Percentiles rank a stretch among this genome's conserved stretches.
Evolutionary conservation across 2,888 invertebrate species (phyloP).

Genomic region (Temnothorax unifasciatus): DNA sequence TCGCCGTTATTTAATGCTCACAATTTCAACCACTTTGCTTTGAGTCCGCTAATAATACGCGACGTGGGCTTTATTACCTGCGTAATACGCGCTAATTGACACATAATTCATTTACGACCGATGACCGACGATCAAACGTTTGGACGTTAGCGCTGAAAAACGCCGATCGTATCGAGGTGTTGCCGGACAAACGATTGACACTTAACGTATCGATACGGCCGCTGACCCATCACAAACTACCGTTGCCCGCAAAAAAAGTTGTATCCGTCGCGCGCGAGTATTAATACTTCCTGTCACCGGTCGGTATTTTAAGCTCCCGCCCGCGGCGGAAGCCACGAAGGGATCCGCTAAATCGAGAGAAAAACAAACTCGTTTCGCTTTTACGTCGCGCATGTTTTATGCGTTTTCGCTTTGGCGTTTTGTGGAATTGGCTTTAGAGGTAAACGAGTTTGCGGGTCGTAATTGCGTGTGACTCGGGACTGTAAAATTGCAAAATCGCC

Average conservation of each 20-base stretch:
- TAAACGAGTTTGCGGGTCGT: not conserved
- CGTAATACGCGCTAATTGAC: slow-evolving; percentile 26
- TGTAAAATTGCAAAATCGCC: not conserved
- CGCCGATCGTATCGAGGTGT: not conserved
- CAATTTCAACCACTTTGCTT: slow-evolving; percentile 43
- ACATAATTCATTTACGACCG: not conserved
- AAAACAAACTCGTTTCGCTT: slow-evolving; percentile 32
- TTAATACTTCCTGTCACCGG: not conserved
- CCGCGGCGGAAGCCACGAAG: not conserved
- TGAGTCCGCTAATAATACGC: slow-evolving; percentile 36
- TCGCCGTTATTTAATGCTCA: slow-evolving; percentile 36
- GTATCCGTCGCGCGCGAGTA: not conserved
- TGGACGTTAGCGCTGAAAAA: not conserved
- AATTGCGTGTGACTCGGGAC: not conserved
- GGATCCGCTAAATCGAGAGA: not conserved
- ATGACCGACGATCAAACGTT: not conserved
- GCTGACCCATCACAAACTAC: not conserved
- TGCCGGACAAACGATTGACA: not conserved
- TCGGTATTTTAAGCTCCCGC: not conserved
- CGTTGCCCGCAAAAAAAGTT: not conserved
- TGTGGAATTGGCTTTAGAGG: not conserved
- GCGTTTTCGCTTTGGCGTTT: slow-evolving; percentile 12
- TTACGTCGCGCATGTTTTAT: slow-evolving; percentile 21
- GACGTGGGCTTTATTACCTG: slow-evolving; percentile 30
- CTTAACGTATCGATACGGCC: not conserved